Percentiles rank a stretch among this genome's conserved stretches.
Conservation (phyloP, 2,888 invertebrate species). For the Syrista parreyssii region DNA sequence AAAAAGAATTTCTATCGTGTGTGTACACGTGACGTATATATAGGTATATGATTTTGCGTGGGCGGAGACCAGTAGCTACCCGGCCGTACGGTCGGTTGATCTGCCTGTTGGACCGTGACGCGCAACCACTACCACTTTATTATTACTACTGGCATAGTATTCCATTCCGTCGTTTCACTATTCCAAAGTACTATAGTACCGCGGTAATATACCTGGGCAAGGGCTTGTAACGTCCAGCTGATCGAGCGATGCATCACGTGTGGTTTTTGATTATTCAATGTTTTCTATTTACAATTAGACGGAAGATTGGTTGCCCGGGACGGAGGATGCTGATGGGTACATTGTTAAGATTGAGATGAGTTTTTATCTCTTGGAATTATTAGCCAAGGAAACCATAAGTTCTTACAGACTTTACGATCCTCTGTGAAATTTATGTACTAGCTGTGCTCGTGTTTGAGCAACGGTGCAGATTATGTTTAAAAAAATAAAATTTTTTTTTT, state of each 20-base stretch:
- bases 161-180: background rate
- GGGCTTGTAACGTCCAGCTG: background rate
- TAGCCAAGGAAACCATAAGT: background rate
- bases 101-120: conserved; percentile 63
- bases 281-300: background rate
- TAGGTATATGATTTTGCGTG: conserved; percentile 45
- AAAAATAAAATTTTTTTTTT: too few species aligned
- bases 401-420: background rate
- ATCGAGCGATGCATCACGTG: background rate
- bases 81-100: conserved; percentile 59
- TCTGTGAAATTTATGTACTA: background rate
- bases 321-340: background rate
- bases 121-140: conserved; percentile 62
- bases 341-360: background rate
- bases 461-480: background rate
- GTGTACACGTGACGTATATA: conserved; percentile 24
- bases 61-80: conserved; percentile 61
- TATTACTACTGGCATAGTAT: conserved; percentile 47
- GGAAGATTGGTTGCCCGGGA: background rate
- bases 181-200: background rate
- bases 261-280: background rate
- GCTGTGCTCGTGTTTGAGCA: background rate
- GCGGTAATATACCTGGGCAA: background rate
- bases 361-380: background rate
- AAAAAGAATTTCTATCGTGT: background rate